Conservation (phyloP, 1,140 invertebrate species). For the Lepidurus couesii region DNA sequence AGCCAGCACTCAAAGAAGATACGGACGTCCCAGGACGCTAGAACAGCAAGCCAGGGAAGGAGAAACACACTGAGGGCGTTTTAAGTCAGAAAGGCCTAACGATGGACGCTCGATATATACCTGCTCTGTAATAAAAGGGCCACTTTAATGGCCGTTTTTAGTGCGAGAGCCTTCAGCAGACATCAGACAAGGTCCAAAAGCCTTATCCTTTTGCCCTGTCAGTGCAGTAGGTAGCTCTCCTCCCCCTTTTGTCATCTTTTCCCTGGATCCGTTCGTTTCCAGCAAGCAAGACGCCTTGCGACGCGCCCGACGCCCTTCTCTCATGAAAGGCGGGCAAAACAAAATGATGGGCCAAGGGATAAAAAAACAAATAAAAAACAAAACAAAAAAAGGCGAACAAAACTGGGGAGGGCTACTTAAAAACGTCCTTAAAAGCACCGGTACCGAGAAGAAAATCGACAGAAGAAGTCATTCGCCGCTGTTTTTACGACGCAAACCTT, state of each 20-base stretch:
- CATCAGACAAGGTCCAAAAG: slow-evolving; percentile 7
- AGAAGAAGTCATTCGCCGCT: slow-evolving; percentile 16
- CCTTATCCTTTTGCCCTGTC: slow-evolving; percentile 9
- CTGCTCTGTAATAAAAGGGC: slow-evolving; percentile 21
- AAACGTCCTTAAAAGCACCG: slow-evolving; percentile 21
- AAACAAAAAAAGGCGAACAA: slow-evolving; percentile 15
- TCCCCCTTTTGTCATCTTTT: slow-evolving; percentile 13
- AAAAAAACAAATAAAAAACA: not conserved
- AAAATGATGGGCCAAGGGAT: not conserved
- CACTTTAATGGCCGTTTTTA: slow-evolving; percentile 22
- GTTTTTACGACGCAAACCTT: slow-evolving; percentile 15
- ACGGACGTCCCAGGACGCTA: slow-evolving; percentile 16
- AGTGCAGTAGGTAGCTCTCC: slow-evolving; percentile 13
- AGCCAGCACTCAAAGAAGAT: not conserved
- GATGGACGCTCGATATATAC: slow-evolving; percentile 18
- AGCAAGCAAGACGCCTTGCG: not conserved
- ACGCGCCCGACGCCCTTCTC: slow-evolving; percentile 15
- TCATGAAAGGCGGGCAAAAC: not conserved
- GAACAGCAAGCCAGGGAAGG: not conserved
- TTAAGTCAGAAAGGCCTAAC: slow-evolving; percentile 19
- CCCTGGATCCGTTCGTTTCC: not conserved
- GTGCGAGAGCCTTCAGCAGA: slow-evolving; percentile 10
- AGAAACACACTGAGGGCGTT: slow-evolving; percentile 13
- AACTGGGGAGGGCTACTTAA: slow-evolving; percentile 19
- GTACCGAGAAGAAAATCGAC: not conserved